A percentile compares a stretch with the other conserved stretches of the same genome.
Evolutionary conservation across 2,888 invertebrate genomes (phyloP).

Genomic region (Lasiommata megera): DNA sequence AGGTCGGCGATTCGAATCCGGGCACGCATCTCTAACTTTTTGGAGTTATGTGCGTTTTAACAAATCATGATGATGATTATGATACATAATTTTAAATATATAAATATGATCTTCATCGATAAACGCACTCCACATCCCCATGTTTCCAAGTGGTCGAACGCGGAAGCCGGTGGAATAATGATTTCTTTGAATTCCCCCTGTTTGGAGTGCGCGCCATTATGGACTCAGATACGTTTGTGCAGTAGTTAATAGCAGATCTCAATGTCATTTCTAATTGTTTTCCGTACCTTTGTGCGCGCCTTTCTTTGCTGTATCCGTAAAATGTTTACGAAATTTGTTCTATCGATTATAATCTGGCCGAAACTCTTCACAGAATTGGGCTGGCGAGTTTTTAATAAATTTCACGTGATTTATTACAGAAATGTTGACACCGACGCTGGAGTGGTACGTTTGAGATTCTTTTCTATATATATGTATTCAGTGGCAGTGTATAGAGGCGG

Average conservation of each 20-base stretch:
- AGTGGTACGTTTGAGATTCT: neutral
- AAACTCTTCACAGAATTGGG: constrained; percentile 4
- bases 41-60: too few species aligned
- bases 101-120: neutral
- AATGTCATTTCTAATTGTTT: constrained; percentile 74
- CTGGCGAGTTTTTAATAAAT: constrained; percentile 5
- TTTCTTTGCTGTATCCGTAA: constrained; percentile 22
- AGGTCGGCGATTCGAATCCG: too few species aligned
- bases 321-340: constrained; percentile 18
- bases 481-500: too few species aligned
- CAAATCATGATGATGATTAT: too few species aligned
- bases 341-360: constrained; percentile 7
- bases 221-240: constrained; percentile 71
- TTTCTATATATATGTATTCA: too few species aligned
- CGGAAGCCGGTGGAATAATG: constrained; percentile 78
- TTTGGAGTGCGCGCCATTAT: constrained; percentile 77
- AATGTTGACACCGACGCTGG: neutral
- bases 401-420: neutral
- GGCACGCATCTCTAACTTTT: too few species aligned
- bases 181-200: constrained; percentile 77
- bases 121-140: constrained; percentile 42
- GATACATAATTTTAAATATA: neutral
- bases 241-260: constrained; percentile 73
- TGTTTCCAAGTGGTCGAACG: constrained; percentile 75
- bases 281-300: constrained; percentile 63